Percentiles rank a stretch among this genome's conserved stretches.
Conservation (phyloP, 2,888 invertebrate species). For the Melieria picta region DNA sequence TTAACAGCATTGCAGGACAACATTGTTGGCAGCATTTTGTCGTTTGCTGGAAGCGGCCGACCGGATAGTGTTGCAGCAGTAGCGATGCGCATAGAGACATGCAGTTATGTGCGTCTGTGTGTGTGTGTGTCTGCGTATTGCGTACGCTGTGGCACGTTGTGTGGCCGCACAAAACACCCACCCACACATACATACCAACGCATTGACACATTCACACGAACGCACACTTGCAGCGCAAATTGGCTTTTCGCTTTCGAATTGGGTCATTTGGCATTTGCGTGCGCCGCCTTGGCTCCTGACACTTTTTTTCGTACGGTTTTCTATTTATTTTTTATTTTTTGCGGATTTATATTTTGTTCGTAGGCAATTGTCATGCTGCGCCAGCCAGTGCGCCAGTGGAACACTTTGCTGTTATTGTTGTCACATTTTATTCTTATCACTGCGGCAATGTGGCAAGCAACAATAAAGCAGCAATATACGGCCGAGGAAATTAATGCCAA, state of each 20-base stretch:
- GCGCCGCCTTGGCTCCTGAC: too few relatives aligned
- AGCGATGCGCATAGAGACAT: slow-evolving; percentile 5
- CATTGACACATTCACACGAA: slow-evolving; percentile 1
- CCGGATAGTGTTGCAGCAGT: too few relatives aligned
- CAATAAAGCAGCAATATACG: background rate
- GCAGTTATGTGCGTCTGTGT: background rate
- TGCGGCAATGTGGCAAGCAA: slow-evolving; percentile 24
- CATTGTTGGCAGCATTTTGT: too few relatives aligned
- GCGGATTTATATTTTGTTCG: slow-evolving; percentile 36
- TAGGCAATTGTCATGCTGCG: slow-evolving; percentile 38
- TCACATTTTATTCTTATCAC: slow-evolving; percentile 28
- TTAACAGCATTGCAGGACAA: too few relatives aligned
- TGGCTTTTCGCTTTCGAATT: slow-evolving; percentile 5
- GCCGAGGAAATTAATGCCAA: background rate
- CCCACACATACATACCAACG: slow-evolving; percentile 6
- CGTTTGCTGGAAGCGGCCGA: too few relatives aligned
- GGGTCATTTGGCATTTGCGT: slow-evolving; percentile 24
- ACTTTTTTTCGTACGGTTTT: too few relatives aligned
- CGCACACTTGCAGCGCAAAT: background rate
- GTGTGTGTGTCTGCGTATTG: background rate
- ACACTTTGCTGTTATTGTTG: slow-evolving; percentile 11
- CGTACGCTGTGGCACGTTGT: background rate
- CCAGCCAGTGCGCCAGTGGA: background rate
- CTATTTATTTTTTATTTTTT: background rate
- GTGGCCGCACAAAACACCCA: background rate